Conservation (phyloP, 2,797 vertebrate species). For the Triplophysa bombifrons region DNA sequence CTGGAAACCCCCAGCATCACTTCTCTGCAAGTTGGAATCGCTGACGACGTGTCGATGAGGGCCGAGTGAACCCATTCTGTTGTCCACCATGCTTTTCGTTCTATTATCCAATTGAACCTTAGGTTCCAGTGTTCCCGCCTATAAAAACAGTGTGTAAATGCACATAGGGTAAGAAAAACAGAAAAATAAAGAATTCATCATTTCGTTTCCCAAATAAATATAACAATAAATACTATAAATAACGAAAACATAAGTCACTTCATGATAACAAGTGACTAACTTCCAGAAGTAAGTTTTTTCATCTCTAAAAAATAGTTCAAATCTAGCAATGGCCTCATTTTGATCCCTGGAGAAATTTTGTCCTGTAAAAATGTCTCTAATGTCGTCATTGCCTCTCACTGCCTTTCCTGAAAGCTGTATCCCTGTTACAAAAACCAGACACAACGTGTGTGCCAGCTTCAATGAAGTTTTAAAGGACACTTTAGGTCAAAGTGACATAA, state of each 20-base stretch:
- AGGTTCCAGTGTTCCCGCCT: slow-evolving; percentile 77
- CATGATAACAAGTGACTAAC: background rate
- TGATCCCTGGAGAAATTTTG: slow-evolving; percentile 59
- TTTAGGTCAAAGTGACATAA: slow-evolving; percentile 59
- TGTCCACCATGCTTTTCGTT: slow-evolving; percentile 72
- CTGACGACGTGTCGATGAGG: slow-evolving; percentile 65
- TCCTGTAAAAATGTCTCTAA: slow-evolving; percentile 51
- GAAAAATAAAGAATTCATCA: slow-evolving; percentile 27
- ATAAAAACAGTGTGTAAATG: slow-evolving; percentile 1
- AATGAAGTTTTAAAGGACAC: slow-evolving; percentile 56
- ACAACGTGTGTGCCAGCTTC: slow-evolving; percentile 50
- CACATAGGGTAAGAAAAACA: slow-evolving; percentile 41
- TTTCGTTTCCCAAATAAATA: background rate
- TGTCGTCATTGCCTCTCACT: slow-evolving; percentile 28
- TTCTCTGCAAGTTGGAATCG: slow-evolving; percentile 65
- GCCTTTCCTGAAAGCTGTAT: slow-evolving; percentile 48
- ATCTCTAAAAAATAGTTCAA: slow-evolving; percentile 25
- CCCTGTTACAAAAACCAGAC: slow-evolving; percentile 60
- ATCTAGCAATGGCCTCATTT: slow-evolving; percentile 47
- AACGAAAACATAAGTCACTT: background rate
- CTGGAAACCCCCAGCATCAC: slow-evolving; percentile 64
- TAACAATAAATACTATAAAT: background rate
- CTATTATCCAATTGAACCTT: slow-evolving; percentile 75
- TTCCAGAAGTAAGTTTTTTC: background rate
- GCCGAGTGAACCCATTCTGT: slow-evolving; percentile 70